Conservation (phyloP, 2,113 vertebrate species). For the Petroica traversi region DNA sequence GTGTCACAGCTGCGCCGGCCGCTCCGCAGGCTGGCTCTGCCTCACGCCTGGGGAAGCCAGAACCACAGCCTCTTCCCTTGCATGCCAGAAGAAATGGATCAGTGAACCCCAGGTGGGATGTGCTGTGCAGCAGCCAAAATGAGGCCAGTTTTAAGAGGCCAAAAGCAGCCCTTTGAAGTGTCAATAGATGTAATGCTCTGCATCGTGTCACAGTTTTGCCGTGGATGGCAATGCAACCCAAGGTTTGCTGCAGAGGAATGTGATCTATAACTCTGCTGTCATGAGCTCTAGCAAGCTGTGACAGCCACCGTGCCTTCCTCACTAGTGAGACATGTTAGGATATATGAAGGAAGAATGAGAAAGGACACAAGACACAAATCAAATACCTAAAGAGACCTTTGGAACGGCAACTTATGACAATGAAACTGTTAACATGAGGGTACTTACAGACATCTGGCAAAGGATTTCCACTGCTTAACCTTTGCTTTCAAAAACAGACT, state of each 20-base stretch:
- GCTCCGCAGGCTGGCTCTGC: neutral
- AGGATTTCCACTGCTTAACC: slow-evolving; percentile 9
- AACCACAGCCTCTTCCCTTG: neutral
- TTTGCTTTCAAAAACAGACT: slow-evolving; percentile 20
- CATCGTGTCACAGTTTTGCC: neutral
- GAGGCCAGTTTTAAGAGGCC: neutral
- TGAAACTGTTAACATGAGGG: neutral
- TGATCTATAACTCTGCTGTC: neutral
- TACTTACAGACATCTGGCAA: neutral
- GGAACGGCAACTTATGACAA: neutral
- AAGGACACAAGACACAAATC: neutral
- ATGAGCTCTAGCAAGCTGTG: neutral
- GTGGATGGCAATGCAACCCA: neutral
- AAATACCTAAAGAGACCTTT: neutral
- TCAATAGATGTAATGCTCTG: neutral
- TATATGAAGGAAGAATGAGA: neutral
- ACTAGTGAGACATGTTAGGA: neutral
- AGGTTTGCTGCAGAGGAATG: neutral
- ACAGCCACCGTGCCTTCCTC: neutral
- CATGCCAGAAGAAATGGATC: neutral
- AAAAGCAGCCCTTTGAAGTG: neutral
- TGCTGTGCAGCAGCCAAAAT: neutral
- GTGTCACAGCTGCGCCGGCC: neutral
- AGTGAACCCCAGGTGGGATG: neutral
- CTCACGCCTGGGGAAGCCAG: neutral